phyloP scores from a whole-genome alignment of 1,140 invertebrate genomes.

The Eupeodes corollae region DNA sequence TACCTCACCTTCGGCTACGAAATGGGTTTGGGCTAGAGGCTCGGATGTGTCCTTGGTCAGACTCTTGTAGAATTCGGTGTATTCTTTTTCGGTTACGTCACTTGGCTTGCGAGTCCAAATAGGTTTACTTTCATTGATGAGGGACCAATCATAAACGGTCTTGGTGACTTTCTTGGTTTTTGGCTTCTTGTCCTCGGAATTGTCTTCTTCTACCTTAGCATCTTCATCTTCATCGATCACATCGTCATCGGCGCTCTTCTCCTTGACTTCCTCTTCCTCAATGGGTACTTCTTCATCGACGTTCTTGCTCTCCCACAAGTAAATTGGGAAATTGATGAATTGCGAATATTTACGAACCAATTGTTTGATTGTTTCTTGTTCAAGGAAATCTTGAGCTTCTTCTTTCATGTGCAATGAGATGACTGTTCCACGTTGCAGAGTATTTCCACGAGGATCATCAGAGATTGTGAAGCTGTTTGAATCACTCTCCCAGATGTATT shows the following conservation, averaged over 20 bases:
- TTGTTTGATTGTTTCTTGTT: constrained; percentile 79
- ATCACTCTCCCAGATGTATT: constrained; percentile 98
- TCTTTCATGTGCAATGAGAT: constrained; percentile 85
- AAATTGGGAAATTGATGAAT: constrained; percentile 99
- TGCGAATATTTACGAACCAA: constrained; percentile 97
- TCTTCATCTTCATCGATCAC: constrained; percentile 49
- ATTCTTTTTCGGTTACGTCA: constrained; percentile 81
- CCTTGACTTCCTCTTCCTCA: constrained; percentile 39
- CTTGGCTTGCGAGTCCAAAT: constrained; percentile 91
- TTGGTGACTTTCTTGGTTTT: constrained; percentile 93
- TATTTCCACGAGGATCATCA: constrained; percentile 89
- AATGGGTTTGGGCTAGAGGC: constrained; percentile 84
- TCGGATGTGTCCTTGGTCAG: constrained; percentile 84
- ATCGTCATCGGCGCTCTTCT: constrained; percentile 35
- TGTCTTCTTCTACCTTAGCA: constrained; percentile 54
- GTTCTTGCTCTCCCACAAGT: constrained; percentile 89
- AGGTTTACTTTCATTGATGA: constrained; percentile 92
- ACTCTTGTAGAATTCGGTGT: constrained; percentile 88
- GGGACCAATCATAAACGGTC: constrained; percentile 96
- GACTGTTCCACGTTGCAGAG: constrained; percentile 78
- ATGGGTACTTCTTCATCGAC: constrained; percentile 74
- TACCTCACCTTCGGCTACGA: constrained; percentile 96
- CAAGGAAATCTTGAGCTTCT: constrained; percentile 91
- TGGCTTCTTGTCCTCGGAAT: constrained; percentile 61
- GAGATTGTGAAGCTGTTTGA: constrained; percentile 75